These are phyloP conservation scores for Gerosis bhagava DNA, from an alignment of 2,888 invertebrate genomes.

Conservation along the genomic window DNA sequence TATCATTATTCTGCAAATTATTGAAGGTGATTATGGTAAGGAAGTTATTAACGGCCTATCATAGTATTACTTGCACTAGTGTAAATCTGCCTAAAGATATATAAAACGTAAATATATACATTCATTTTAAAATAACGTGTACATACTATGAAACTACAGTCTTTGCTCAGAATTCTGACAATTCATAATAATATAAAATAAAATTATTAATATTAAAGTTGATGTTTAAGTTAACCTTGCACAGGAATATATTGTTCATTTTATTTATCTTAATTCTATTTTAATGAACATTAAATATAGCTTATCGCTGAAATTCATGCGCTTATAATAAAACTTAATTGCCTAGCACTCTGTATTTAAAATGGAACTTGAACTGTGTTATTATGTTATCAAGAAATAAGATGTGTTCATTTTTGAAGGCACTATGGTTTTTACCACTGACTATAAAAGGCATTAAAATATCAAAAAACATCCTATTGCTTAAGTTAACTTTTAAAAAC, in stretches of 20 bases:
- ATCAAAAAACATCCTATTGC: too few relatives aligned
- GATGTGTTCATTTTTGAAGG: too few relatives aligned
- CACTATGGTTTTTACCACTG: too few relatives aligned
- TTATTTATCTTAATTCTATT: not conserved
- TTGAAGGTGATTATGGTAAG: slow-evolving; percentile 7
- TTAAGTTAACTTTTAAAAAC: too few relatives aligned
- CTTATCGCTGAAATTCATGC: slow-evolving; percentile 17
- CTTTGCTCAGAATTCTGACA: too few relatives aligned
- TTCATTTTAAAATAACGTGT: not conserved
- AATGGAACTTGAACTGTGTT: slow-evolving; percentile 1
- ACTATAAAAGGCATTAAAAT: too few relatives aligned
- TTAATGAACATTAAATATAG: slow-evolving; percentile 16
- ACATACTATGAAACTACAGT: too few relatives aligned
- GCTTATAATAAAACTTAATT: slow-evolving; percentile 22
- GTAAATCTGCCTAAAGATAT: too few relatives aligned
- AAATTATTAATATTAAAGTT: slow-evolving; percentile 9
- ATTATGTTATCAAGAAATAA: slow-evolving; percentile 14
- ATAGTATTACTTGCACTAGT: too few relatives aligned
- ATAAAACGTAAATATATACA: too few relatives aligned
- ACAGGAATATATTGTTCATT: slow-evolving; percentile 1
- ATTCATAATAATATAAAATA: too few relatives aligned
- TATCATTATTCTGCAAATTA: slow-evolving; percentile 18
- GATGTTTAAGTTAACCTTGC: not conserved
- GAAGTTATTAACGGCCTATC: slow-evolving; percentile 4
- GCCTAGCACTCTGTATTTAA: slow-evolving; percentile 21